These are phyloP conservation scores for Acestrorhynchus altus DNA, from an alignment of 2,797 vertebrate species.

Conservation along the genomic window DNA sequence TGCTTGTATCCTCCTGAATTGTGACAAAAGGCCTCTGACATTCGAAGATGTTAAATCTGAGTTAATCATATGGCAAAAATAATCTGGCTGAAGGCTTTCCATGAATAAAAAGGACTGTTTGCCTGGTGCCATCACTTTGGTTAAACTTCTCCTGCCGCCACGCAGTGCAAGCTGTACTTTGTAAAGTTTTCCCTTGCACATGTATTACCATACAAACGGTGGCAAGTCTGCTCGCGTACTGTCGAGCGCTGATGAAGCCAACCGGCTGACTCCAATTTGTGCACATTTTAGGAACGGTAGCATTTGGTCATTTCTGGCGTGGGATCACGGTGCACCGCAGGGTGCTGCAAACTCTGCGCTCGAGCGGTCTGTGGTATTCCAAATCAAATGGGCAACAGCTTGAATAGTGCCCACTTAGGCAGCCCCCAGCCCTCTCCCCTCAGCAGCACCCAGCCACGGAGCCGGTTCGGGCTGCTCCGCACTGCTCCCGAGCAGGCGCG, in stretches of 20 bases:
- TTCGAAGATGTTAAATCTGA: conserved; percentile 18
- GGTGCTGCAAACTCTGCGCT: conserved; percentile 84
- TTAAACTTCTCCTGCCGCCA: conserved; percentile 26
- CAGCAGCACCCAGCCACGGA: conserved; percentile 60
- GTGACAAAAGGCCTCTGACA: not conserved
- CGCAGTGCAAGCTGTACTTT: conserved; percentile 46
- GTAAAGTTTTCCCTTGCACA: conserved; percentile 48
- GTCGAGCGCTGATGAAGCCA: conserved; percentile 66
- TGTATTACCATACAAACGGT: conserved; percentile 58
- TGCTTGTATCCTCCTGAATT: not conserved
- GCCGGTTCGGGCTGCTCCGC: conserved; percentile 29
- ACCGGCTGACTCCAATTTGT: conserved; percentile 83
- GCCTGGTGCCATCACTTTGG: not conserved
- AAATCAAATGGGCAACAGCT: conserved; percentile 87
- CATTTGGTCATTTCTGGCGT: conserved; percentile 86
- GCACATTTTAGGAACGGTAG: conserved; percentile 77
- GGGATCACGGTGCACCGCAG: conserved; percentile 76
- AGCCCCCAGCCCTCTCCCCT: conserved; percentile 74
- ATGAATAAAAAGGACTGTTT: not conserved
- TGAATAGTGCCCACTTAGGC: conserved; percentile 88
- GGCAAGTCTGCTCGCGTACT: conserved; percentile 59
- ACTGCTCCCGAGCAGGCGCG: conserved; percentile 45
- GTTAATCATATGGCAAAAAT: conserved; percentile 20
- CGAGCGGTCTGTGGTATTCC: conserved; percentile 80
- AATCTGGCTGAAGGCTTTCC: not conserved